phyloP scores from a whole-genome alignment of 2,888 invertebrate genomes.

The Keiferia lycopersicella region DNA sequence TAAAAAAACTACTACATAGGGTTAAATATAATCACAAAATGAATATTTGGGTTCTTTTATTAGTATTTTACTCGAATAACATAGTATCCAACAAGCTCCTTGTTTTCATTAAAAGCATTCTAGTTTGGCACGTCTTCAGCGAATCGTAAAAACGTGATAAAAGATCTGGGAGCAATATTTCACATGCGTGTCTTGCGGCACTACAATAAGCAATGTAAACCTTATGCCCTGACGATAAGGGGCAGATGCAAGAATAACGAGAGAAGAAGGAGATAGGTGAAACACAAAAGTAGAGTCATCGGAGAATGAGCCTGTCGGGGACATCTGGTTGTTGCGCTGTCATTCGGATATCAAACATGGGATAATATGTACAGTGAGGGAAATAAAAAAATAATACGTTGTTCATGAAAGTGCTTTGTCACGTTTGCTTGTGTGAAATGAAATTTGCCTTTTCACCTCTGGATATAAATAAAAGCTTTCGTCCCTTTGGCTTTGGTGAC shows the following conservation, averaged over 20 bases:
- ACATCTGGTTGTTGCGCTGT: constrained; percentile 34
- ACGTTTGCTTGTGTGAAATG: background rate
- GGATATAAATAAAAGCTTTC: background rate
- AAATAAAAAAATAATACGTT: constrained; percentile 14
- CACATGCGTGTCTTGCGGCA: background rate
- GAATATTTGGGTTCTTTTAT: background rate
- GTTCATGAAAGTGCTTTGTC: constrained; percentile 1
- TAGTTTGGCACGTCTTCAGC: constrained; percentile 41
- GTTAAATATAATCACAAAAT: too few relatives aligned
- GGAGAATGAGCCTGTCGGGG: constrained; percentile 31
- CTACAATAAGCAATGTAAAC: background rate
- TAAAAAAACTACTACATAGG: background rate
- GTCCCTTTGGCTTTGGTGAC: background rate
- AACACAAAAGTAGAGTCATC: constrained; percentile 39
- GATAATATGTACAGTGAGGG: constrained; percentile 12
- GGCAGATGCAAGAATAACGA: background rate
- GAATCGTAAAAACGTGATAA: constrained; percentile 43
- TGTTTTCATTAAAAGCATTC: constrained; percentile 41
- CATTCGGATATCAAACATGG: constrained; percentile 30
- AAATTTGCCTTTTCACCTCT: background rate
- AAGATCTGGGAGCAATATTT: constrained; percentile 27
- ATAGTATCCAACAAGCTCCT: constrained; percentile 21
- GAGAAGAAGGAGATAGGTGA: constrained; percentile 23
- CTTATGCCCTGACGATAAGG: constrained; percentile 15
- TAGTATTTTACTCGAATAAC: constrained; percentile 12